Evolutionary conservation across 2,888 invertebrate species (phyloP).

Genomic region (Zootermopsis nevadensis): DNA sequence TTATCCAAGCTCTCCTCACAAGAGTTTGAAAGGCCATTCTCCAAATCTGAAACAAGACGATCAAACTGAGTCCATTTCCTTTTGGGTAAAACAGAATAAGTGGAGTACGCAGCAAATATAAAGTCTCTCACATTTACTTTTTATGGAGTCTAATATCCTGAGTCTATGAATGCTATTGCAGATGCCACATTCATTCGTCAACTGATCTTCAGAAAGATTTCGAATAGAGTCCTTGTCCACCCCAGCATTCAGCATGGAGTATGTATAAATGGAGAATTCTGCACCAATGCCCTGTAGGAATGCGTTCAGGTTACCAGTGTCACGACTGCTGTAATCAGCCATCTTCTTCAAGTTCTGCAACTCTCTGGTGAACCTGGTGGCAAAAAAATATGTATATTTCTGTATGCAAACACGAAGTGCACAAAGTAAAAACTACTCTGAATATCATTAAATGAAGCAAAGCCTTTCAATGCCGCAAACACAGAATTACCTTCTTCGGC

Average conservation of each 20-base stretch:
- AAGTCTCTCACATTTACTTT: constrained; percentile 64
- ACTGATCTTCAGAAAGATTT: constrained; percentile 88
- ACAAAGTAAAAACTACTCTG: neutral
- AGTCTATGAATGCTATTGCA: constrained; percentile 94
- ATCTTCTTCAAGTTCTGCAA: constrained; percentile 92
- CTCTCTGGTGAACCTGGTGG: constrained; percentile 87
- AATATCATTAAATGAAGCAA: neutral
- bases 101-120: neutral
- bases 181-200: constrained; percentile 90
- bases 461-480: no score
- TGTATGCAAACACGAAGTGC: neutral
- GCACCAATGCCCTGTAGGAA: constrained; percentile 86
- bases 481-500: constrained; percentile 79
- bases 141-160: constrained; percentile 88
- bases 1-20: constrained; percentile 86
- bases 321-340: constrained; percentile 96
- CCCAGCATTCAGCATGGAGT: constrained; percentile 94
- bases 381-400: neutral
- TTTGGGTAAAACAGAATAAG: neutral
- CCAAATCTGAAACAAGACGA: constrained; percentile 66
- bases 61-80: neutral
- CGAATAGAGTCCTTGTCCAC: constrained; percentile 91
- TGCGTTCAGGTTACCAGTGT: constrained; percentile 88
- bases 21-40: constrained; percentile 74
- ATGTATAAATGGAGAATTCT: constrained; percentile 96